Base-by-base conservation (phyloP, 2,797 vertebrate genomes). In the Acanthis flammea region DNA sequence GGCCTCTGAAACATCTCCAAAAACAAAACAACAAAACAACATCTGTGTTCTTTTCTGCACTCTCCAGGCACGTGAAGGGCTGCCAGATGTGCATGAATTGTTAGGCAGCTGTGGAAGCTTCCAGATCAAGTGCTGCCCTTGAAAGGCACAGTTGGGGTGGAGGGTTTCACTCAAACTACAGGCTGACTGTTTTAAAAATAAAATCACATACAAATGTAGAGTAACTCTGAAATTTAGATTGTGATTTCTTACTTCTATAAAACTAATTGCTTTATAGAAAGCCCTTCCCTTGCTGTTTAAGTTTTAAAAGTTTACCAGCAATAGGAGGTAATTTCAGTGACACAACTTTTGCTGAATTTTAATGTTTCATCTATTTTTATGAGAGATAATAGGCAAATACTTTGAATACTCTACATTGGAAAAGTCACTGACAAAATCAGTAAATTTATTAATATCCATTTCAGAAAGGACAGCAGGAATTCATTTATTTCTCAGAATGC, bases 391-490 rank as follows among this genome's bases (percentile, higher is more conserved):
- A 42, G 33, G 33, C 7, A 88, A 90, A 57, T 50, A 47, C 37
- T 91, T 45, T 72, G 27, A 63, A 63, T 55, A 37, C 18, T 62
- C 28, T 51, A 72, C 50, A 61, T 85, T 62, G 33, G 16, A 94
- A 54, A 78, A 76, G 16, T 74, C 22, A 22, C 23, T 71, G 37
- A 37, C 53, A 77, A 90, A 89, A 89, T 80, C 35, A 86, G 6
- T 25, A 90, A 54, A n/a, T 71, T 65, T 83, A 71, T 66, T 78
- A 82, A 33, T 54, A 58, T 6, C 6, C 44, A 60, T 87, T 83
- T 94, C 71, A 72, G 47, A 86, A 77, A 65, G 44, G 41, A 86
- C 39, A 61, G 28, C 16, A 28, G 17, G 47, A 87, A 92, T 88
- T 91, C 51, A 60, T 80, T 81, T 77, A 45, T 53, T 77, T 82